Evolutionary conservation across 2,113 vertebrate genomes (phyloP).

Genomic region (zebrafish (Danio rerio)): GRCz12tu NC_133187.1:1185001-1185500

Average conservation of each 20-base stretch:
- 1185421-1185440: no score
- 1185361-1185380: no score
- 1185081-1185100: no score
- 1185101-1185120: no score
- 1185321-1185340: background rate
- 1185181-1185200: background rate
- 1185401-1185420: no score
- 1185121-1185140: background rate
- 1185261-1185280: conserved; percentile 14
- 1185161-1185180: background rate
- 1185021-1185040: conserved; percentile 94
- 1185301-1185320: background rate
- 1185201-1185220: background rate
- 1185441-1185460: no score
- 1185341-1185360: no score
- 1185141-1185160: background rate
- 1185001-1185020: conserved; percentile 90
- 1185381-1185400: no score
- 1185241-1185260: conserved; percentile 25
- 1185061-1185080: conserved; percentile 84
- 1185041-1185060: conserved; percentile 89
- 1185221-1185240: background rate
- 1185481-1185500: no score
- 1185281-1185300: conserved; percentile 1
- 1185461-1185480: no score